phyloP scores from a whole-genome alignment of 2,113 vertebrate genomes.

The Tragelaphus scriptus region DNA sequence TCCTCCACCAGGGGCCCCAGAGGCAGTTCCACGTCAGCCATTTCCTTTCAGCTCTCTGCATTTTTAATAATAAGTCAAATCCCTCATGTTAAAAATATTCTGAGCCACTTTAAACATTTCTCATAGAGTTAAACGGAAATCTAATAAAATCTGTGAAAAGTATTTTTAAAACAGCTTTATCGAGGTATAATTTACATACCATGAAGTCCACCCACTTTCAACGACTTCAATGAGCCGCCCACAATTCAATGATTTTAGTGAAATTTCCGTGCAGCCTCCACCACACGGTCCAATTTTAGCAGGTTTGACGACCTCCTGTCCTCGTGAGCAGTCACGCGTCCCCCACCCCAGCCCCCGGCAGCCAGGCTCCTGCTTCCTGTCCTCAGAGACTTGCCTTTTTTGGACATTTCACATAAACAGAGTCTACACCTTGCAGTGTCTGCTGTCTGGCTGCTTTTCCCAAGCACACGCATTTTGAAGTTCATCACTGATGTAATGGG shows the following conservation, averaged over 20 bases:
- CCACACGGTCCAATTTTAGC: neutral
- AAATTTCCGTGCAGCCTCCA: neutral
- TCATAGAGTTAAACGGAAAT: neutral
- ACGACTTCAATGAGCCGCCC: neutral
- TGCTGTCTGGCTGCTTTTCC: neutral
- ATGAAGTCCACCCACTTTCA: neutral
- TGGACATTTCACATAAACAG: accelerated
- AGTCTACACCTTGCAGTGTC: accelerated
- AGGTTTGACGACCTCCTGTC: accelerated
- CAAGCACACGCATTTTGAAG: accelerated
- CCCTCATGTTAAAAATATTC: neutral
- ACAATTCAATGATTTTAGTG: neutral
- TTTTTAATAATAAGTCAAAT: neutral
- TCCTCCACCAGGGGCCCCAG: neutral
- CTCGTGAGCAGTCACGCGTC: neutral
- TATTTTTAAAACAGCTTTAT: conserved; percentile 28
- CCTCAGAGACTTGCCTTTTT: neutral
- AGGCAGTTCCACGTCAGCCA: neutral
- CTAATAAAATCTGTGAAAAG: neutral
- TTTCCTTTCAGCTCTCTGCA: neutral
- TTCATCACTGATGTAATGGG: accelerated
- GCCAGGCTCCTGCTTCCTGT: neutral
- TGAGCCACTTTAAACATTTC: neutral
- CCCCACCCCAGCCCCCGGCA: neutral
- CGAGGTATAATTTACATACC: neutral